Percentiles rank a stretch among this genome's conserved stretches.
These are phyloP conservation scores for Tuta absoluta DNA, from an alignment of 2,888 invertebrate genomes.

Conservation along the genomic window DNA sequence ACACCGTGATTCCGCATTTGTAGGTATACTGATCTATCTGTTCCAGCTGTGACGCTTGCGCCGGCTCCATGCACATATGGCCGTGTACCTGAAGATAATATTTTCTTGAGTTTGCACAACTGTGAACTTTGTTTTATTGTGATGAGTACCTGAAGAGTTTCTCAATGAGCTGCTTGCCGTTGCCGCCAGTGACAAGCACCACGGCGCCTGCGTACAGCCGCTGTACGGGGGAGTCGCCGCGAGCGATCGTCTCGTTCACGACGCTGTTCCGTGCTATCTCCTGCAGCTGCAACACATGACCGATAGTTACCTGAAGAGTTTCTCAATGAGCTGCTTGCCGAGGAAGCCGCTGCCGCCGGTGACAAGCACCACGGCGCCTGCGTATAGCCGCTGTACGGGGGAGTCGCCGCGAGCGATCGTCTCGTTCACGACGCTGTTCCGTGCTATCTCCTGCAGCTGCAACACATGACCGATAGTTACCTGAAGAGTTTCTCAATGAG, in stretches of 20 bases:
- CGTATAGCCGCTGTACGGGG: too few species aligned
- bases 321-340: constrained; percentile 95
- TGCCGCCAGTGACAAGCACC: too few species aligned
- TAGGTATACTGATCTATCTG: constrained; percentile 28
- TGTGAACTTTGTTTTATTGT: too few species aligned
- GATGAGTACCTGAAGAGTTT: constrained; percentile 82
- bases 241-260: constrained; percentile 36
- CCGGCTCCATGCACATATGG: constrained; percentile 16
- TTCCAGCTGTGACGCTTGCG: constrained; percentile 2
- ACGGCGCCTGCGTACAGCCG: too few species aligned
- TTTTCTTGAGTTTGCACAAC: too few species aligned
- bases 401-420: constrained; percentile 15
- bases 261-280: constrained; percentile 28
- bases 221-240: constrained; percentile 42
- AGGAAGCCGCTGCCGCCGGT: constrained; percentile 96
- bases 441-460: constrained; percentile 13
- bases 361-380: too few species aligned
- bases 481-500: constrained; percentile 90
- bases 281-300: background rate
- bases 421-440: constrained; percentile 37
- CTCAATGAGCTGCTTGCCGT: constrained; percentile 94
- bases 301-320: constrained; percentile 76
- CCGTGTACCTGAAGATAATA: too few species aligned
- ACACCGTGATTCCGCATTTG: constrained; percentile 38
- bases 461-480: constrained; percentile 25